A percentile compares a stretch with the other conserved stretches of the same genome.
Evolutionary conservation across 2,888 invertebrate species (phyloP).

Genomic region (Vanessa cardui): DNA sequence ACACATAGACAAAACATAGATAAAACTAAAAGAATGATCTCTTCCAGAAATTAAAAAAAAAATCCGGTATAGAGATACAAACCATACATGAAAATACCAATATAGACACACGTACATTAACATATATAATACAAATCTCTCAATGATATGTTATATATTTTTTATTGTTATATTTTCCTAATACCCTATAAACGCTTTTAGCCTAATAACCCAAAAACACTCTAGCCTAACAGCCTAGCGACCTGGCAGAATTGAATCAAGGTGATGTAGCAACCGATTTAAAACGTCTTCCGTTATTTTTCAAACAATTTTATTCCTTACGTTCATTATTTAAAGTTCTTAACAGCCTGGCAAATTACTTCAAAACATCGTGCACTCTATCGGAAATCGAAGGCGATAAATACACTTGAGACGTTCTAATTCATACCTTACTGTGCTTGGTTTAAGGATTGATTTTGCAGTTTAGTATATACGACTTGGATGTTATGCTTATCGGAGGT

Average conservation of each 20-base stretch:
- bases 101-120: too few relatives aligned
- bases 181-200: neutral
- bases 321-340: neutral
- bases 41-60: too few relatives aligned
- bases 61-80: too few relatives aligned
- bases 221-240: slow-evolving; percentile 42
- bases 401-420: neutral
- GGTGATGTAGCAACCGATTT: slow-evolving; percentile 29
- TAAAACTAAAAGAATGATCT: too few relatives aligned
- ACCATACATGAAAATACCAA: too few relatives aligned
- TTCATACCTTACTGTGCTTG: neutral
- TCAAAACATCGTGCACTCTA: slow-evolving; percentile 10
- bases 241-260: slow-evolving; percentile 46
- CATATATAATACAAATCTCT: too few relatives aligned
- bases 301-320: slow-evolving; percentile 4
- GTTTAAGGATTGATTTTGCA: neutral
- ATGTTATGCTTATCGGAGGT: slow-evolving; percentile 12
- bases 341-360: slow-evolving; percentile 6
- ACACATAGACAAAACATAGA: too few relatives aligned
- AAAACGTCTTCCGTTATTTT: slow-evolving; percentile 13
- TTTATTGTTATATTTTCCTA: too few relatives aligned
- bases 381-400: slow-evolving; percentile 18
- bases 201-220: slow-evolving; percentile 36
- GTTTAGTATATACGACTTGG: neutral
- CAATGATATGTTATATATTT: too few relatives aligned